Evolutionary conservation across 2,113 vertebrate species (phyloP), one percentile per base, ranked within the genome.

Genomic region (Pycnonotus jocosus): DNA sequence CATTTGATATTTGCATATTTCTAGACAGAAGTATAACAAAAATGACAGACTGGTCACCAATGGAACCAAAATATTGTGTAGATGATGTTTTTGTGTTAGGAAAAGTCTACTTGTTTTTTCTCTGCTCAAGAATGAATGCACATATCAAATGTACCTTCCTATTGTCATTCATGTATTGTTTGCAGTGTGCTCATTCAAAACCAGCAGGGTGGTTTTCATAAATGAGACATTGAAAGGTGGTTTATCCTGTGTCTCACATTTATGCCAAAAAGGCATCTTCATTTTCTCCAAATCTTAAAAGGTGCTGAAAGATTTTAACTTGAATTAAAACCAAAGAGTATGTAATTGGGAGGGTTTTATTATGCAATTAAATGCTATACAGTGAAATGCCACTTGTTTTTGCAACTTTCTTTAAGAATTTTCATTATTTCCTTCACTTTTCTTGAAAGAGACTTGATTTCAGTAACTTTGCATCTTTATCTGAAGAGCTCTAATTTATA

Each of bases 291-390:
- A 95, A 83, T 81, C 92, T 70, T 96, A 93, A 93, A 97, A 96
- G 98, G 98, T 98, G 98, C 98, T 98, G 95, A 98, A 88, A 97
- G 97, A 94, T 95, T 97, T 97, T 97, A 98, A 98, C 98, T 98
- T 98, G 98, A 98, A 98, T 97, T 97, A 97, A 98, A 98, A 97
- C 76, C 95, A 93, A 90, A 90, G 92, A 97, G 48, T 97, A 97
- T 97, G 94, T 85, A 97, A 95, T 74, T 85, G 88, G 94, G 88
- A 97, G 70, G 91, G 94, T 95, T 97, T 92, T 97, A 96, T 97
- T 95, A 95, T 79, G 88, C 90, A 95, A 95, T 80, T 96, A 95
- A 91, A 69, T 97, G 94, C 90, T 97, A 96, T 92, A 97, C 87
- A 96, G 83, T 97, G 96, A 97, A 95, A 95, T 96, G 92, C 96